These are phyloP conservation scores for Sebastes kiyomatsui DNA, from an alignment of 2,797 vertebrate species.

Conservation along the genomic window DNA sequence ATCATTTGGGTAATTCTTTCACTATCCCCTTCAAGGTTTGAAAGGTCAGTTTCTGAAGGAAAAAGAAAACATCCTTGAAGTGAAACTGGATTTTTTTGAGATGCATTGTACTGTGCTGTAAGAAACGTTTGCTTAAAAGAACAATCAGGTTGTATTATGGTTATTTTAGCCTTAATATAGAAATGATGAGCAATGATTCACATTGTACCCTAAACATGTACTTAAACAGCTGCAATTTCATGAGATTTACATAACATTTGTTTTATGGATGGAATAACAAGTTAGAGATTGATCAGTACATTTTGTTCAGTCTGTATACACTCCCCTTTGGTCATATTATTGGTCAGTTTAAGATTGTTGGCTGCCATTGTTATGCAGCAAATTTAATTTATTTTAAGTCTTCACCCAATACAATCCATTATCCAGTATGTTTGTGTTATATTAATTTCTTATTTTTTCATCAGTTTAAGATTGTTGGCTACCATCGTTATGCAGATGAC, in stretches of 20 bases:
- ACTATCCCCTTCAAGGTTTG: constrained; percentile 76
- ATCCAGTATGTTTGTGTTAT: too few species aligned
- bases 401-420: too few species aligned
- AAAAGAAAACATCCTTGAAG: neutral
- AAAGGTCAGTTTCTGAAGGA: constrained; percentile 48
- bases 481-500: too few species aligned
- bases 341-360: too few species aligned
- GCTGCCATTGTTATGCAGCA: too few species aligned
- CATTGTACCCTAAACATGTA: neutral
- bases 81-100: neutral
- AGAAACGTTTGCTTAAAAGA: neutral
- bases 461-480: too few species aligned
- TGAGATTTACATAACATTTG: neutral
- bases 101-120: neutral
- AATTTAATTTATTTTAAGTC: too few species aligned
- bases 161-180: neutral
- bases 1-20: constrained; percentile 82
- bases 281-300: too few species aligned
- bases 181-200: neutral
- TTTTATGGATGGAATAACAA: neutral
- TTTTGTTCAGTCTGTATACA: too few species aligned
- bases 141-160: neutral
- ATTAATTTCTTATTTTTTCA: too few species aligned
- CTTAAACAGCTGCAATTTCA: neutral
- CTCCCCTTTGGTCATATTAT: too few species aligned